These are phyloP conservation scores for Drosophila elegans DNA, from an alignment of 1,140 invertebrate species.

Conservation along the genomic window DNA sequence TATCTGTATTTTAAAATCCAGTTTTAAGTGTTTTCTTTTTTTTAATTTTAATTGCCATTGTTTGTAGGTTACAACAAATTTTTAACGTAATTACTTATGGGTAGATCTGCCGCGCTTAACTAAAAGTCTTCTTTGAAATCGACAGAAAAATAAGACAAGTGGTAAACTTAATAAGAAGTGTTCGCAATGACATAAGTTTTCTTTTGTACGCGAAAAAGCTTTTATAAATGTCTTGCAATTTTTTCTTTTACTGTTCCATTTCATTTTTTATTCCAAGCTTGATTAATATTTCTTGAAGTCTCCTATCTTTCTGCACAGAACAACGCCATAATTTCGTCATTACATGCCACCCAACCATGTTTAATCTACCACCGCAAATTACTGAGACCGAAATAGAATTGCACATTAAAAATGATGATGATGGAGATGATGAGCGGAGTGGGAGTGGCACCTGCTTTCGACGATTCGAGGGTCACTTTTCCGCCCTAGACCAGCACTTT, in stretches of 20 bases:
- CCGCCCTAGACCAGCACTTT: constrained; percentile 18
- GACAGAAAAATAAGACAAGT: no score
- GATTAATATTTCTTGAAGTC: constrained; percentile 1
- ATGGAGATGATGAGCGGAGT: constrained; percentile 5
- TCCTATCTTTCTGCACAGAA: constrained; percentile 2
- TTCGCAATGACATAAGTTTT: no score
- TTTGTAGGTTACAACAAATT: no score
- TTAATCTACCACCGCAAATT: constrained; percentile 26
- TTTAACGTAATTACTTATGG: no score
- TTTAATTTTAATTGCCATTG: no score
- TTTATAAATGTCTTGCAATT: not conserved
- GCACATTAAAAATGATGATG: constrained; percentile 66
- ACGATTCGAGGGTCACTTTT: constrained; percentile 3
- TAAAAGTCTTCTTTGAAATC: no score
- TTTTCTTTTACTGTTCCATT: not conserved
- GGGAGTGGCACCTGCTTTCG: constrained; percentile 30
- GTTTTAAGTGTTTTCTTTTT: no score
- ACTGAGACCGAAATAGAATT: constrained; percentile 53
- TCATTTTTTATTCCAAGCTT: not conserved
- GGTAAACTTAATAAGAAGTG: no score
- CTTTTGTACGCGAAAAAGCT: no score
- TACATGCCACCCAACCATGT: constrained; percentile 17
- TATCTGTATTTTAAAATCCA: not conserved
- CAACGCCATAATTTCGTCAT: constrained; percentile 15
- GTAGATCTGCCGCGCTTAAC: no score